Conservation (phyloP, 2,797 vertebrate species). For the Nannoperca australis region DNA sequence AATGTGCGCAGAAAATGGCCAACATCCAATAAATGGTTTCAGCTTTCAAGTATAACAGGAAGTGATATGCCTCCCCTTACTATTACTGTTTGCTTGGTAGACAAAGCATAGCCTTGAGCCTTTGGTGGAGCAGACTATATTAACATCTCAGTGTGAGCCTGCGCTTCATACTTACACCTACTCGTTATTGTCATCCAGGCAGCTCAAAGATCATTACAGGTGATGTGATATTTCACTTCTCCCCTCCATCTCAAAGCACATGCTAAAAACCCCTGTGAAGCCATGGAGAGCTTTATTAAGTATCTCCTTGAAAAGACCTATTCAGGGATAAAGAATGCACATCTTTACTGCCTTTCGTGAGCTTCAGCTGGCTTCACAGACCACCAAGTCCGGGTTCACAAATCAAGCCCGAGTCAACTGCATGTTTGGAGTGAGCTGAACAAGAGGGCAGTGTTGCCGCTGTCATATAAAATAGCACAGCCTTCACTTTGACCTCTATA, state of each 20-base stretch:
- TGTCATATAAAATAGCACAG: constrained; percentile 44
- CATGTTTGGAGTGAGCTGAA: constrained; percentile 51
- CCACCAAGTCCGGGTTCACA: constrained; percentile 44
- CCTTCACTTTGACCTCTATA: constrained; percentile 42
- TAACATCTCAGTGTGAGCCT: constrained; percentile 53
- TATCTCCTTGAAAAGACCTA: constrained; percentile 66
- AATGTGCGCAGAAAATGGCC: constrained; percentile 21
- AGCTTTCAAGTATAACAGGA: constrained; percentile 47
- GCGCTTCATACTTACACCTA: constrained; percentile 55
- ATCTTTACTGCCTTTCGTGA: constrained; percentile 57
- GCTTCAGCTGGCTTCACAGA: constrained; percentile 54
- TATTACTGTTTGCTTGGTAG: constrained; percentile 50
- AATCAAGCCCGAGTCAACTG: constrained; percentile 50
- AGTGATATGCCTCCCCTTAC: constrained; percentile 47
- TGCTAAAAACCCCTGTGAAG: constrained; percentile 58
- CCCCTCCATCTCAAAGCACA: constrained; percentile 37
- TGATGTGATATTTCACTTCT: constrained; percentile 71
- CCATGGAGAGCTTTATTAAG: constrained; percentile 50
- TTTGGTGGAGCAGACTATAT: constrained; percentile 53
- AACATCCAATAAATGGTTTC: constrained; percentile 42
- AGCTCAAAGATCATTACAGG: constrained; percentile 63
- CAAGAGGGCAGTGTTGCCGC: constrained; percentile 46
- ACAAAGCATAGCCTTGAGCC: constrained; percentile 64
- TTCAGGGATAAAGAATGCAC: constrained; percentile 60
- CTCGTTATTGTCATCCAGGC: constrained; percentile 67